Conservation (phyloP, 2,797 vertebrate genomes). For the Cynopterus sphinx region DNA sequence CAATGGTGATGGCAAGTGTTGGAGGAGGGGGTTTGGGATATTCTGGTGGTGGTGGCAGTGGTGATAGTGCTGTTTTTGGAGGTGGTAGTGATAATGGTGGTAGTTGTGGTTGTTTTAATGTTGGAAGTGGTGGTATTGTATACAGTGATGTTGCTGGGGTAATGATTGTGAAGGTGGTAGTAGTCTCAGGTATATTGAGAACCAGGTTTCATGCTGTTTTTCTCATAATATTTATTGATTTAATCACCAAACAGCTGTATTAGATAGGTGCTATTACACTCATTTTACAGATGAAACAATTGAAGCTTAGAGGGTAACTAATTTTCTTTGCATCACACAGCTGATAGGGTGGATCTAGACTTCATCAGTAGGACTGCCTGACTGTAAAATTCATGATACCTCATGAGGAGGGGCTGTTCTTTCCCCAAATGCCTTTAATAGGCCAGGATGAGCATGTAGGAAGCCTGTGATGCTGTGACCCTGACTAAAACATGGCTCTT, state of each 20-base stretch:
- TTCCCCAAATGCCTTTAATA: neutral
- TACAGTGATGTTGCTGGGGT: neutral
- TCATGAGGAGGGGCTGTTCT: neutral
- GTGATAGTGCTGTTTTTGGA: too few species aligned
- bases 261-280: neutral
- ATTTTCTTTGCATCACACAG: neutral
- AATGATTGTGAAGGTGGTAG: neutral
- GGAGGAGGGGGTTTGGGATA: neutral
- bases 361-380: neutral
- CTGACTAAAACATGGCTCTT: fast-evolving
- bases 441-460: neutral
- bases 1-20: neutral
- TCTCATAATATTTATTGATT: neutral
- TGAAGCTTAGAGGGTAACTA: neutral
- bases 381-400: fast-evolving
- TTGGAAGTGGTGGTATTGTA: neutral
- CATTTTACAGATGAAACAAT: neutral
- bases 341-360: neutral
- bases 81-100: neutral
- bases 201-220: neutral
- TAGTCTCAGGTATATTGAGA: neutral
- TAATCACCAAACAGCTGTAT: neutral
- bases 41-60: fast-evolving
- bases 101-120: neutral
- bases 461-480: neutral